Percentiles rank a stretch among this genome's conserved stretches.
phyloP scores from a whole-genome alignment of 2,888 invertebrate genomes.

The Tenthredo amoena region DNA sequence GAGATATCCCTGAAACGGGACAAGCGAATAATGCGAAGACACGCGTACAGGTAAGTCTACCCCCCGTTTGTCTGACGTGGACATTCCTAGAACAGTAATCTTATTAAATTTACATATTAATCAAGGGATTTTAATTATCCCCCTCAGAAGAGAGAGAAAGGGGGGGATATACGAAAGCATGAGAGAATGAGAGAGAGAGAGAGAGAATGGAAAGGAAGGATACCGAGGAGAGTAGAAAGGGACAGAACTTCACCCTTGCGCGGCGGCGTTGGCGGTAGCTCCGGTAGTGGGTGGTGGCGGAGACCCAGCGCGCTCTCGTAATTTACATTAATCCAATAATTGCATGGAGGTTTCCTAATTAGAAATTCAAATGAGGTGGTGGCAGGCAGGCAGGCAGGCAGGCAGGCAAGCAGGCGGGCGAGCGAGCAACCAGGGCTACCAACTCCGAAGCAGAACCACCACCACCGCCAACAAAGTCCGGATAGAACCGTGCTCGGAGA shows the following conservation, averaged over 20 bases:
- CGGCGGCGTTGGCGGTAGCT: conserved; percentile 68
- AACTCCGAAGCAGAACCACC: conserved; percentile 69
- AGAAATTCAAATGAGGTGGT: conserved; percentile 95
- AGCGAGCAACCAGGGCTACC: conserved; percentile 72
- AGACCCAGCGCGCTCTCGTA: conserved; percentile 87
- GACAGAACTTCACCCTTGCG: conserved; percentile 75
- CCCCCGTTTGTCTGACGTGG: conserved; percentile 74
- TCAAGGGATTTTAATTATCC: conserved; percentile 99
- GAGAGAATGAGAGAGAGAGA: conserved; percentile 54
- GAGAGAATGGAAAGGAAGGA: conserved; percentile 55
- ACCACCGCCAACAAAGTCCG: conserved; percentile 73
- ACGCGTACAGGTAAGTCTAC: conserved; percentile 13
- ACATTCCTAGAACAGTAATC: conserved; percentile 96
- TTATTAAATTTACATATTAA: conserved; percentile 99
- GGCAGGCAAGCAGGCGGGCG: conserved; percentile 61
- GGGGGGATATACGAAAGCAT: conserved; percentile 20
- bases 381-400: conserved; percentile 81
- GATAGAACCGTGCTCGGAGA: conserved; percentile 67
- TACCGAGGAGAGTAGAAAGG: conserved; percentile 59
- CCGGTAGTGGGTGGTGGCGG: conserved; percentile 69
- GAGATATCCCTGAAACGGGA: not conserved
- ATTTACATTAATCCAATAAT: conserved; percentile 97
- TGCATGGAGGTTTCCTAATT: conserved; percentile 95
- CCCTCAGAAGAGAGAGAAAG: conserved; percentile 77
- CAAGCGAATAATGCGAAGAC: conserved; percentile 25